Conservation (phyloP, 1,140 invertebrate species). For the Drosophila sechellia region DNA sequence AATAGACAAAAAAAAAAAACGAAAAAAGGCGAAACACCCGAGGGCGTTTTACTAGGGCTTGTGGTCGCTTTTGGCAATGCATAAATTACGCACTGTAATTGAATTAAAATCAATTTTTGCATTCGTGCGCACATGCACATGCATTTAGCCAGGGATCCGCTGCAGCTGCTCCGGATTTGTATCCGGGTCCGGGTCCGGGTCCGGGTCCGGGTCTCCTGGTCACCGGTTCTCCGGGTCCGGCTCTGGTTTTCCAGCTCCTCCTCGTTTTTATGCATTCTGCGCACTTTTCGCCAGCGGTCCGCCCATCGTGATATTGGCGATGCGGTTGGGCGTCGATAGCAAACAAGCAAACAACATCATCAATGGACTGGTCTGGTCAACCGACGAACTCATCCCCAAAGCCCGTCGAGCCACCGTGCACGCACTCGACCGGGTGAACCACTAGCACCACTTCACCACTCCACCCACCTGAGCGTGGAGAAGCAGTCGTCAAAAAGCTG, state of each 20-base stretch:
- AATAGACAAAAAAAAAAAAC: not conserved
- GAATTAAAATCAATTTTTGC: constrained; percentile 76
- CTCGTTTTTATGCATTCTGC: constrained; percentile 33
- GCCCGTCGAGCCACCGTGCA: not conserved
- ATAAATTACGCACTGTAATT: constrained; percentile 77
- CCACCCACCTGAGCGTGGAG: not conserved
- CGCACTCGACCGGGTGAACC: constrained; percentile 14
- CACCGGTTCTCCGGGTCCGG: not conserved
- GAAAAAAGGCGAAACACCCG: not conserved
- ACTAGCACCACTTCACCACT: not conserved
- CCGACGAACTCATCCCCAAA: constrained; percentile 1
- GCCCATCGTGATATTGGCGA: not conserved
- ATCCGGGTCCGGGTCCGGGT: constrained; percentile 5
- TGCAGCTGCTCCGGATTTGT: constrained; percentile 39
- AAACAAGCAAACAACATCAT: constrained; percentile 54
- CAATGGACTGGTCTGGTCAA: constrained; percentile 49
- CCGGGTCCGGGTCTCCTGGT: not conserved
- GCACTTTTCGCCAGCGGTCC: constrained; percentile 40
- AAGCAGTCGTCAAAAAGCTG: not conserved
- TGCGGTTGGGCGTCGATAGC: constrained; percentile 10
- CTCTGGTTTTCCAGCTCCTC: constrained; percentile 7
- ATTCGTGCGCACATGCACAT: constrained; percentile 32
- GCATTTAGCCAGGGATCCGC: constrained; percentile 31
- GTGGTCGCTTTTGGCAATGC: constrained; percentile 63
- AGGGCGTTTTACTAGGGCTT: not conserved